A percentile compares a stretch with the other conserved stretches of the same genome.
These are phyloP conservation scores for Sylvilagus bachmani DNA, from an alignment of 2,113 vertebrate species.

Conservation along the genomic window DNA sequence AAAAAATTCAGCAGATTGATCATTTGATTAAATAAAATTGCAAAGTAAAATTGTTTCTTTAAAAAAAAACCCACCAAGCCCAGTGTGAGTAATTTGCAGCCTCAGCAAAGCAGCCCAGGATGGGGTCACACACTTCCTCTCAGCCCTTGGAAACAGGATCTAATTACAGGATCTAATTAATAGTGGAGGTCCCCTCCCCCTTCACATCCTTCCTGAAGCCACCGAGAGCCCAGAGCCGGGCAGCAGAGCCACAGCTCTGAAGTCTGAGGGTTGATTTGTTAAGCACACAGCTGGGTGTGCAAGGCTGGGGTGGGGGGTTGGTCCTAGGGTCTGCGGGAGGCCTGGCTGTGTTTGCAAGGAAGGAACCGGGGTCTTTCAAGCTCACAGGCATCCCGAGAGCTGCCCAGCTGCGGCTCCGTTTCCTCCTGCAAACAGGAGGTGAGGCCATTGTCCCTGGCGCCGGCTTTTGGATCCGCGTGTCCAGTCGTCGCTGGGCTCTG, in stretches of 20 bases:
- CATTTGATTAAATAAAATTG: too few relatives aligned
- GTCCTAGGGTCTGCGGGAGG: not conserved
- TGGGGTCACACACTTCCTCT: too few relatives aligned
- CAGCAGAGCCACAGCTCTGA: not conserved
- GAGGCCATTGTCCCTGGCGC: constrained; percentile 43
- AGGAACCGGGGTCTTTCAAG: constrained; percentile 1
- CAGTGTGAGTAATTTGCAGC: not conserved
- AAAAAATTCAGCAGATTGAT: too few relatives aligned
- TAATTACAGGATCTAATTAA: not conserved
- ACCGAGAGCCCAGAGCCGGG: not conserved
- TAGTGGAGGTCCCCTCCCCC: too few relatives aligned
- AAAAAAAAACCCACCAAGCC: not conserved
- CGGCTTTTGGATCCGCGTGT: not conserved
- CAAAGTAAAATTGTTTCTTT: too few relatives aligned
- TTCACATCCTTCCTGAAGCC: not conserved
- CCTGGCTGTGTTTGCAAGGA: constrained; percentile 1
- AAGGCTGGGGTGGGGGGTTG: not conserved
- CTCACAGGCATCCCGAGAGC: not conserved
- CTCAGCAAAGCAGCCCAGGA: not conserved
- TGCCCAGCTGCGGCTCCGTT: not conserved
- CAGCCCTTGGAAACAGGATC: not conserved
- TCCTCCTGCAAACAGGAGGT: constrained; percentile 59
- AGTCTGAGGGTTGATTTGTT: not conserved
- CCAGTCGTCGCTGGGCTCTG: not conserved
- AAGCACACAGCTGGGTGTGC: not conserved